Evolutionary conservation across 2,797 vertebrate genomes (phyloP).

Genomic region (Tadarida brasiliensis): DNA sequence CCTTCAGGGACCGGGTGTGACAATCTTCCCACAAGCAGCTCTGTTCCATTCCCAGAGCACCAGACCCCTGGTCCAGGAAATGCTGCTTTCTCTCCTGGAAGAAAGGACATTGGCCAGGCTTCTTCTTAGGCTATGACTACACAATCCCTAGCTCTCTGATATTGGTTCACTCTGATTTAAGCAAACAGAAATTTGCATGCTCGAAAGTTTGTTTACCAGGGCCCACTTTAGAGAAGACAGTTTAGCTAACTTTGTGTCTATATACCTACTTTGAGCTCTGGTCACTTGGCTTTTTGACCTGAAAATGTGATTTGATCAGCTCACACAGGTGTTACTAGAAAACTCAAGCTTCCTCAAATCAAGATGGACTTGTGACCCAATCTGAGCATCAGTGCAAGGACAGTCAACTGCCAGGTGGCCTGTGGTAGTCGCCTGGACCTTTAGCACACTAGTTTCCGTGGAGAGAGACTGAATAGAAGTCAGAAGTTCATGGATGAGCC

Average conservation of each 20-base stretch:
- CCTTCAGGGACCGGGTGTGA: not conserved
- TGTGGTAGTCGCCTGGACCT: not conserved
- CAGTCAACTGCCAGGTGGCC: not conserved
- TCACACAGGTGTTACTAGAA: not conserved
- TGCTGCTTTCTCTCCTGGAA: not conserved
- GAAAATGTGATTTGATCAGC: slow-evolving; percentile 33
- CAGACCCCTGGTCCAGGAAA: not conserved
- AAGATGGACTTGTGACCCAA: not conserved
- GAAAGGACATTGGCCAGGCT: not conserved
- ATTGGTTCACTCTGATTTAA: not conserved
- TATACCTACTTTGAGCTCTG: not conserved
- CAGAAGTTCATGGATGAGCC: not conserved
- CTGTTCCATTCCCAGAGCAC: not conserved
- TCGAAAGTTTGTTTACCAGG: not conserved
- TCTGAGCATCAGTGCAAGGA: not conserved
- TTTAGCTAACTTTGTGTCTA: not conserved
- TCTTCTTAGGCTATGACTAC: not conserved
- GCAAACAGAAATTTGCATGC: not conserved
- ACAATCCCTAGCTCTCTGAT: not conserved
- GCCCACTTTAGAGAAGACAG: not conserved
- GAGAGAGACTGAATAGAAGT: not conserved
- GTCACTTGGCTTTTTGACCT: not conserved
- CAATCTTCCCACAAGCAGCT: not conserved
- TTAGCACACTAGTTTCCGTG: not conserved
- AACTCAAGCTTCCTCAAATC: not conserved